Base-by-base conservation (phyloP, 2,888 invertebrate species). In the Dasysyrphus albostriatus region DNA sequence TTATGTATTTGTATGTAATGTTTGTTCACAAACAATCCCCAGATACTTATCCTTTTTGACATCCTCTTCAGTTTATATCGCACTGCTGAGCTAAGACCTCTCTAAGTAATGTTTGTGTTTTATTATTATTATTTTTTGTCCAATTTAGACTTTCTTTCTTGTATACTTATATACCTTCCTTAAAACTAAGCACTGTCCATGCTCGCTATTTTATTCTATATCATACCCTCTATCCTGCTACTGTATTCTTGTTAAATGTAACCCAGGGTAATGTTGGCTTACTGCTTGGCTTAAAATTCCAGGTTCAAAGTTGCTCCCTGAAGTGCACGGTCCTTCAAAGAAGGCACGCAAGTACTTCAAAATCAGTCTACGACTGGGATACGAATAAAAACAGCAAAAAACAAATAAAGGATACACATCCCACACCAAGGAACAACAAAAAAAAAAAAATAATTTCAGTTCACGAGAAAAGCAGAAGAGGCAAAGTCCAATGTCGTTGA, bases 271-370 rank as follows among this genome's bases (percentile, higher is more conserved):
- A 63, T 74, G 54, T 34, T 70, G 37, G 37, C 34, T 73, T 59
- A 16, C 58, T 67, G 51, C 61, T 69, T 51, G 56, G 39, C 67
- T 85, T 63, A 74, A 24, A 74, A 82, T 82, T 63, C 58, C 73
- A 70, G 85, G 85, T 85, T 82, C 85, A 85, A 85, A 85, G 85
- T 77, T 85, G 61, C 47, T 73, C 51, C 67, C 49, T 58, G 58
- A 84, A 84, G 84, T 84, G 81, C 39, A 42, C 81, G 67, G 59
- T 49, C 76, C 76, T 59, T 72, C 65, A 49, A 58, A 85, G 77
- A 65, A 69, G 72, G 72, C 77, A 85, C 82, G 85, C 85, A 85
- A 82, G 37, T 73, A 77, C 67, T 83, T 83, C 79, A 74, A 79
- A 61, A 83, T 79, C 56, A 74, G 61, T 75, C 83, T 83, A 75